Percentiles rank a stretch among this genome's conserved stretches.
Evolutionary conservation across 2,797 vertebrate species (phyloP).

Genomic region (Scleropages formosus): DNA sequence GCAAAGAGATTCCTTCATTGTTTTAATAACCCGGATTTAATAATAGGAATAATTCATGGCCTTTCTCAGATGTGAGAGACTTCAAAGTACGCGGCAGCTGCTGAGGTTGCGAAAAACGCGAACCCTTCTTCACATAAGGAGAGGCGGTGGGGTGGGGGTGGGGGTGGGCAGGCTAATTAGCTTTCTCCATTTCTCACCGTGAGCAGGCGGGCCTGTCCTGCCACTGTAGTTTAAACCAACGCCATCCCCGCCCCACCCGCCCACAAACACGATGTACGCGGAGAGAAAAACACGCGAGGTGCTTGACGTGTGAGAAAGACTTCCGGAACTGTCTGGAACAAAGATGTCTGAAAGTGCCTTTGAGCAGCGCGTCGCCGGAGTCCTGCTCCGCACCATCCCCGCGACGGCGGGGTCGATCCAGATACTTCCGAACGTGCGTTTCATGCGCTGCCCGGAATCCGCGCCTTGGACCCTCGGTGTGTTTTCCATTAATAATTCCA

Average conservation of each 20-base stretch:
- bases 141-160: not conserved
- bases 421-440: not conserved
- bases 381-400: not conserved
- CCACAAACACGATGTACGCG: not conserved
- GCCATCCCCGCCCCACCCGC: not conserved
- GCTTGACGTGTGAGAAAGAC: not conserved
- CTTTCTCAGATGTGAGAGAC: conserved; percentile 39
- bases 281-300: not conserved
- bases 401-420: not conserved
- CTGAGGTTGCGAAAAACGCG: conserved; percentile 46
- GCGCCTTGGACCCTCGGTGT: not conserved
- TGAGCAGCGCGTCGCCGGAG: not conserved
- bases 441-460: not conserved
- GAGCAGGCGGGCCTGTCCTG: not conserved
- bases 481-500: conserved; percentile 8
- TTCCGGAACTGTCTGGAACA: not conserved
- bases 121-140: conserved; percentile 2
- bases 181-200: not conserved
- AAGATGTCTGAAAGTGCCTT: not conserved
- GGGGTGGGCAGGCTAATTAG: conserved; percentile 10
- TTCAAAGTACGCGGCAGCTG: conserved; percentile 44
- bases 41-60: conserved; percentile 50
- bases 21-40: conserved; percentile 42
- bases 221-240: conserved; percentile 10
- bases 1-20: conserved; percentile 32